Conservation (phyloP, 2,113 vertebrate genomes). For the Pelobates fuscus region DNA sequence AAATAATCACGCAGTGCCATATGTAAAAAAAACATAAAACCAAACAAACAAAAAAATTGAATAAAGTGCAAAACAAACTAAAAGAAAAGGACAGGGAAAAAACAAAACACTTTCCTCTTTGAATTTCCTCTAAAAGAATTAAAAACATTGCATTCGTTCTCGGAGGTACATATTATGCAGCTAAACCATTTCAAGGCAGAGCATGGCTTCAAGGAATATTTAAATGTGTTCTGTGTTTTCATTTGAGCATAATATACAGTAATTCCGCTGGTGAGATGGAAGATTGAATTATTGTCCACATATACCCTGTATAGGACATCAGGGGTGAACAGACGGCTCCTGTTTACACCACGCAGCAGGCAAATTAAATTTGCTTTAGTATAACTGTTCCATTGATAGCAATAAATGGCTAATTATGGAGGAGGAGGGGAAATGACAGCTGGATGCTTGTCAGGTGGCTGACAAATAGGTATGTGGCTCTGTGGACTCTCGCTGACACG, state of each 20-base stretch:
- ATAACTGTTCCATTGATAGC: slow-evolving; percentile 38
- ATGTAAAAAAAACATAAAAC: too few species aligned
- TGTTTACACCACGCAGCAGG: slow-evolving; percentile 34
- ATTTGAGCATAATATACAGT: background rate
- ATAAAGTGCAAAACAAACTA: too few species aligned
- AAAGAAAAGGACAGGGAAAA: too few species aligned
- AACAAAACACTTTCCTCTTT: too few species aligned
- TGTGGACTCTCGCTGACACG: background rate
- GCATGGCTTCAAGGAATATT: slow-evolving; percentile 26
- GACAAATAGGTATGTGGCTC: background rate
- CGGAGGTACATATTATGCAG: too few species aligned
- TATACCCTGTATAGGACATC: slow-evolving; percentile 31
- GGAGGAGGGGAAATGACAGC: slow-evolving; percentile 38
- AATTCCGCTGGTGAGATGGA: background rate
- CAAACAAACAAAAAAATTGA: too few species aligned
- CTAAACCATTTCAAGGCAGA: slow-evolving; percentile 13
- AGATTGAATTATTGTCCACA: slow-evolving; percentile 39
- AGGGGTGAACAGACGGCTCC: slow-evolving; percentile 30
- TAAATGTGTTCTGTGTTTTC: slow-evolving; percentile 15
- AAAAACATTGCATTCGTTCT: too few species aligned
- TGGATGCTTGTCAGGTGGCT: slow-evolving; percentile 16
- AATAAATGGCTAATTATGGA: slow-evolving; percentile 40
- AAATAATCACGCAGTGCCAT: too few species aligned
- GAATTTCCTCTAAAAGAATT: too few species aligned
- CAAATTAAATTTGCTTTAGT: slow-evolving; percentile 30